Base-by-base conservation (phyloP, 1,140 invertebrate genomes). In the Procambarus virginalis region DNA sequence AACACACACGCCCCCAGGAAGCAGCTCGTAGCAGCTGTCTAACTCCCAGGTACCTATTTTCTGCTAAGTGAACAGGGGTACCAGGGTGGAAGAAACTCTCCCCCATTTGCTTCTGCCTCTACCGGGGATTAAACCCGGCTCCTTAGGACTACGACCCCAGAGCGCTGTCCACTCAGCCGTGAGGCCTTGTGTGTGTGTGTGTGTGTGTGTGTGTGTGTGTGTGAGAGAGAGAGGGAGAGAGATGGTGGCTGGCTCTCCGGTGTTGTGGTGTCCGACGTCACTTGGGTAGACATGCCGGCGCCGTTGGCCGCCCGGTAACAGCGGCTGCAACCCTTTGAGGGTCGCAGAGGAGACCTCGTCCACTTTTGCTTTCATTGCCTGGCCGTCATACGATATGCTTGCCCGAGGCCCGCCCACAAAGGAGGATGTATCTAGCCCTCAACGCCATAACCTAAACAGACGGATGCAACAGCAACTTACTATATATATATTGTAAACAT, bases 321-420 rank as follows among this genome's bases (percentile, higher is more conserved):
- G 68, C 20, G 22, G n/a, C 68, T 34, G n/a, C 22, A 73, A 5
- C 68, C 10, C 68, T 73, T 12, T 34, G 34, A 34, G n/a, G 68
- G 68, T 73, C 68, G 68, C 68, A 73, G 68, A 73, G 68, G 68
- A 73, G 68, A 73, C 22, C 6, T 22, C 68, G 20, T 6, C 68
- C 68, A 73, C 68, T 73, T 73, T 73, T 73, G 68, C 68, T 73
- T 73, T 73, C 68, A 73, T 73, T 73, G 68, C 68, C 68, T 73
- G n/a, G 5, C 4, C 6, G 68, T 34, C 10, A 73, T 34, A 22
- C 34, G 68, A 73, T 73, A 73, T 34, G n/a, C 68, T 73, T 73
- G n/a, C 22, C 20, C 22, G n/a, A 73, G n/a, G n/a, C 68, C 10
- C 64, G 20, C 6, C n/a, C n/a, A 73, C n/a, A 22, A 34, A 34